These are phyloP conservation scores for Pseudocheirus occidentalis DNA, from an alignment of 2,797 vertebrate species.

Conservation along the genomic window DNA sequence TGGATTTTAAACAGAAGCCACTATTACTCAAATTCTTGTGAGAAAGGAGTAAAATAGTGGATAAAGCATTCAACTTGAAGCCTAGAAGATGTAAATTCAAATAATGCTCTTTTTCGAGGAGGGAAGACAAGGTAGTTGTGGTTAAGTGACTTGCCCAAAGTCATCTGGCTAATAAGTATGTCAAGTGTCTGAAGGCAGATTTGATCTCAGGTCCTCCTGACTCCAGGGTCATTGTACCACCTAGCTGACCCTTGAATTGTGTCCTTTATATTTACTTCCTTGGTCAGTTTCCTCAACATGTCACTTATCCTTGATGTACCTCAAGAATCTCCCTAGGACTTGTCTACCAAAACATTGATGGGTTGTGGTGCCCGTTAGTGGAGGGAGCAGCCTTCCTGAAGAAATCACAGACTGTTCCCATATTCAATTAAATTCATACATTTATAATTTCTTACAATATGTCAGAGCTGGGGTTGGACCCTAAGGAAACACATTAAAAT, in stretches of 20 bases:
- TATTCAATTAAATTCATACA: too few species aligned
- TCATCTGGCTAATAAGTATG: too few species aligned
- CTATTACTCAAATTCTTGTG: slow-evolving; percentile 26
- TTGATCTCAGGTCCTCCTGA: too few species aligned
- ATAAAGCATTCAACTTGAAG: not conserved
- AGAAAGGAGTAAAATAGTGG: not conserved
- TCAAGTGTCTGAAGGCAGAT: too few species aligned
- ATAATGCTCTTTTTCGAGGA: not conserved
- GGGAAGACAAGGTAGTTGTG: too few species aligned
- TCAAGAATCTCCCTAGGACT: not conserved
- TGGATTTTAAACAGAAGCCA: slow-evolving; percentile 70
- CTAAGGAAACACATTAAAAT: too few species aligned
- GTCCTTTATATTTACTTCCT: not conserved
- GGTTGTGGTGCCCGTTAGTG: not conserved
- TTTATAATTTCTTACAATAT: too few species aligned
- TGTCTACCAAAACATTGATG: not conserved
- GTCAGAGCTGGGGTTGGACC: too few species aligned
- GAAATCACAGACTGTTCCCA: too few species aligned
- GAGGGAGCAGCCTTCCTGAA: too few species aligned
- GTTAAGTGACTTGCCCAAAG: too few species aligned
- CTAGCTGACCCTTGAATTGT: not conserved
- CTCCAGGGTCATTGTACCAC: too few species aligned
- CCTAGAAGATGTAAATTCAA: not conserved
- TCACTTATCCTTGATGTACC: not conserved
- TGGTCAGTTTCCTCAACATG: not conserved